Evolutionary conservation across 30 jellyfish, hydroid and myxozoan genomes (phyloP).

Genomic region (Turritopsis dohrnii): DNA sequence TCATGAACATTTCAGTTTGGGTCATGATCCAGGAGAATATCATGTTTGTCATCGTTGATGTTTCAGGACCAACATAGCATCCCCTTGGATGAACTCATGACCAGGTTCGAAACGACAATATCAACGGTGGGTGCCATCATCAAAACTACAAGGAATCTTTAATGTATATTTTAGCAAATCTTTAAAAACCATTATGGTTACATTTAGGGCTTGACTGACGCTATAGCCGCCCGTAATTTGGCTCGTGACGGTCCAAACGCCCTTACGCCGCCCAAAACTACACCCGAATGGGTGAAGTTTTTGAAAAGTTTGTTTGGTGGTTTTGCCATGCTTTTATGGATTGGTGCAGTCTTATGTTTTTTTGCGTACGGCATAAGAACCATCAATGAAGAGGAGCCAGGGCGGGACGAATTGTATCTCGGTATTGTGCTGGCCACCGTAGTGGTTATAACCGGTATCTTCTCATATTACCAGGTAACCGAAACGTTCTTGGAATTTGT

Average conservation of each 20-base stretch:
- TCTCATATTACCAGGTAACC: constrained; percentile 92
- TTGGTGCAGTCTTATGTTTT: constrained; percentile 91
- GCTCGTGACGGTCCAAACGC: constrained; percentile 97
- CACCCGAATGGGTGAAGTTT: constrained; percentile 89
- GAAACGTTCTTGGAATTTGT: no score
- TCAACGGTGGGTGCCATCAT: background rate
- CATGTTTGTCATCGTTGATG: no score
- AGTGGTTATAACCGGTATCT: constrained; percentile 94
- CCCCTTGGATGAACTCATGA: background rate
- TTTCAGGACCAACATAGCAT: background rate
- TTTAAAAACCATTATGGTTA: background rate
- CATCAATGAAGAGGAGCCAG: constrained; percentile 74
- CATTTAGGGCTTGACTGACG: constrained; percentile 50
- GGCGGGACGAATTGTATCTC: constrained; percentile 73
- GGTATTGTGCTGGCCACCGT: constrained; percentile 98
- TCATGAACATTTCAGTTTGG: no score
- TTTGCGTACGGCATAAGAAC: constrained; percentile 82
- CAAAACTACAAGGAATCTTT: background rate
- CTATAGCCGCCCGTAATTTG: constrained; percentile 73
- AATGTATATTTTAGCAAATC: background rate
- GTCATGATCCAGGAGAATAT: no score
- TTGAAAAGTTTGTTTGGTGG: constrained; percentile 90
- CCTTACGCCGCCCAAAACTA: constrained; percentile 93
- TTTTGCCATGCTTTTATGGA: constrained; percentile 90
- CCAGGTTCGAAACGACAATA: background rate